Percentiles rank a stretch among this genome's conserved stretches.
Evolutionary conservation across 1,140 invertebrate species (phyloP).

Genomic region (Philaenus spumarius): DNA sequence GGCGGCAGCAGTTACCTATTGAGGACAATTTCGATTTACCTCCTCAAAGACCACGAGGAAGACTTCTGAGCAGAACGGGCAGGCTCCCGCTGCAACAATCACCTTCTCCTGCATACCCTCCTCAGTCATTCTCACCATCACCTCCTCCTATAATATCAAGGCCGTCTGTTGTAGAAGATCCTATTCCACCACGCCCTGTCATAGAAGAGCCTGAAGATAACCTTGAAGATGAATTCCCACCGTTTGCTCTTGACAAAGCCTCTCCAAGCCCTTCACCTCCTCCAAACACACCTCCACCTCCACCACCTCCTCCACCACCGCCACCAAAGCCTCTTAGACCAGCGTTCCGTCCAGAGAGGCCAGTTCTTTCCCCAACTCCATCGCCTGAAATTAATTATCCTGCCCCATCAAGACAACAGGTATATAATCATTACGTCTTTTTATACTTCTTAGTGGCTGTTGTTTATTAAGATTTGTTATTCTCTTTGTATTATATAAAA

Average conservation of each 20-base stretch:
- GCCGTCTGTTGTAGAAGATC: constrained; percentile 3
- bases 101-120: neutral
- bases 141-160: neutral
- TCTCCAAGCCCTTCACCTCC: neutral
- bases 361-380: neutral
- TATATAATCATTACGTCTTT: too few species aligned
- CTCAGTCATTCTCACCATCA: neutral
- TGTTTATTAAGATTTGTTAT: too few species aligned
- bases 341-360: constrained; percentile 8
- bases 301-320: constrained; percentile 6
- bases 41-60: neutral
- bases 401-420: constrained; percentile 16
- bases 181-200: constrained; percentile 10
- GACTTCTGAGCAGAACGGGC: neutral
- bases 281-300: constrained; percentile 5
- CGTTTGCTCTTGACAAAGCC: neutral
- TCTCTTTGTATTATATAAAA: too few species aligned
- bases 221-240: neutral
- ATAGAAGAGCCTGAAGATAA: constrained; percentile 21
- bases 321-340: neutral
- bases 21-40: neutral
- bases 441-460: too few species aligned
- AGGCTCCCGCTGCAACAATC: neutral
- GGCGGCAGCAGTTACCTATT: neutral
- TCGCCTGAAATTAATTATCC: constrained; percentile 14